Evolutionary conservation across 2,888 invertebrate genomes (phyloP), one percentile per base, ranked within the genome.

Genomic region (Mythimna vitellina): DNA sequence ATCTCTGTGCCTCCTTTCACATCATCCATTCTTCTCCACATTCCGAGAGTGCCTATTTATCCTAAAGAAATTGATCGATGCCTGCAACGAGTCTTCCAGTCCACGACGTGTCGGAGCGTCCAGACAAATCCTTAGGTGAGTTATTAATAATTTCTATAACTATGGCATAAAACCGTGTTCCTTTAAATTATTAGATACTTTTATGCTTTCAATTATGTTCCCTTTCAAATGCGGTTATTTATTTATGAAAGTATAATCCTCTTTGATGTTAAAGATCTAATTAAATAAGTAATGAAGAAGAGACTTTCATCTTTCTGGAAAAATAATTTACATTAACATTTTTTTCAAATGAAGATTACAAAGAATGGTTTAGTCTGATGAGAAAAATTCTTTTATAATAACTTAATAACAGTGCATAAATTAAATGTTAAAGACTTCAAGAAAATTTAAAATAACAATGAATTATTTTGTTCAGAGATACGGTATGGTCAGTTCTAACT

Each of bases 21-120:
- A 99, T 97, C 99, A 99, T 96, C 99, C 99, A 53, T 99, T 99
- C 96, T 99, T 99, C 96, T 98, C 99, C 80, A 99, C 98, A 89
- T 99, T 99, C 96, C 98, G 99, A 84, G 99, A 99, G 96, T 99
- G 99, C 96, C 97, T 99, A 87, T 98, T 98, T 96, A 98, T 99
- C 87, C 97, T 99, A 89, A 99, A 99, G 95, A 98, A 98, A 91
- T 96, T 99, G 84, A 99, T 99, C 88, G 99, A 99, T 95, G 99
- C 99, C 74, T 99, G 99, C 95, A 99, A 99, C 96, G 99, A 99
- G 96, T 98, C 98, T 89, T 98, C 98, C 81, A 98, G 98, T 90
- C 98, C 99, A 29, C 97, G 98, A 88, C 97, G 98, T 85, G 98
- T 99, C 53, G 99, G 99, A 67, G 98, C 98, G 80, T 99, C 99